A percentile compares a stretch with the other conserved stretches of the same genome.
These are phyloP conservation scores for Colinus virginianus DNA, from an alignment of 2,113 vertebrate genomes.

Conservation along the genomic window DNA sequence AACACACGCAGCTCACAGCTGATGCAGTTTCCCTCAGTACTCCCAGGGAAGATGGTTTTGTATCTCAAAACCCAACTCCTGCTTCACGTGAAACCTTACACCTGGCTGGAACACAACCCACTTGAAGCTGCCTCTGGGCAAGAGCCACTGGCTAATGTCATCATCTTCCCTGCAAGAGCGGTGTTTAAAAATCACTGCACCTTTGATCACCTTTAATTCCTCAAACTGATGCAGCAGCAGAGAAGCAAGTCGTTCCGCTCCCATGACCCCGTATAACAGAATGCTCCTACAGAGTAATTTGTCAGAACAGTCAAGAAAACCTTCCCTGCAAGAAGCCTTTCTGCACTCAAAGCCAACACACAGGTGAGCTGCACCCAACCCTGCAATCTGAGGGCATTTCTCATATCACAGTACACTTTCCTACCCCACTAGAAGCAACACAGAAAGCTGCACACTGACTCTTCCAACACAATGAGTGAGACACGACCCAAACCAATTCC, in stretches of 20 bases:
- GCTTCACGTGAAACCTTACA: neutral
- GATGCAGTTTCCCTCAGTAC: neutral
- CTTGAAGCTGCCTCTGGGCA: neutral
- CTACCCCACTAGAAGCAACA: neutral
- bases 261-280: accelerated
- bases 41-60: neutral
- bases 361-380: neutral
- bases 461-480: neutral
- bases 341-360: neutral
- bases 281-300: neutral
- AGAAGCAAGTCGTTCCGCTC: neutral
- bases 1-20: neutral
- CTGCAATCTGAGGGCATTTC: neutral
- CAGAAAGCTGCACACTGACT: neutral
- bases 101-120: neutral
- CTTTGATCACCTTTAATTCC: neutral
- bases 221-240: neutral
- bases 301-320: neutral
- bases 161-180: neutral
- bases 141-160: neutral
- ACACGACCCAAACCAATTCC: neutral
- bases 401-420: neutral
- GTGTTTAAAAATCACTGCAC: neutral
- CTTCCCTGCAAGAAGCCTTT: neutral
- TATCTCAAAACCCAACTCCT: neutral